Evolutionary conservation across 1,140 invertebrate species (phyloP).

Genomic region (Sinonovacula constricta): DNA sequence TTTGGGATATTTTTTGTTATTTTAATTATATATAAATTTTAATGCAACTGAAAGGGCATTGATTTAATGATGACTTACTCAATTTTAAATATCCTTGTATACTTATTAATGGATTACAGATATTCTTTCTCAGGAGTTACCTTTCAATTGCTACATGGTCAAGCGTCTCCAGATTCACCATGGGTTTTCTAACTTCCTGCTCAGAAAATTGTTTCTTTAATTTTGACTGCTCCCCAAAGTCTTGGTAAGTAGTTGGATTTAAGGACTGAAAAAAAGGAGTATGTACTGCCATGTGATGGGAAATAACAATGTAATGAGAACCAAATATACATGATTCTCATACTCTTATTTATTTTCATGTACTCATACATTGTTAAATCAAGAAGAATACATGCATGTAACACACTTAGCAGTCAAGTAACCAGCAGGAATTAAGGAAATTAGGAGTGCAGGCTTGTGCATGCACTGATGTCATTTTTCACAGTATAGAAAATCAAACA

Average conservation of each 20-base stretch:
- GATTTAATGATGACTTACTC: not conserved
- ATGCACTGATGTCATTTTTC: no score
- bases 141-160: slow-evolving; percentile 69
- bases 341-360: no score
- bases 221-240: slow-evolving; percentile 66
- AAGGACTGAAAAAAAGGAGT: slow-evolving; percentile 66
- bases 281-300: no score
- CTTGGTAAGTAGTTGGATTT: slow-evolving; percentile 74
- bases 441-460: no score
- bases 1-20: not conserved
- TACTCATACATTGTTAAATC: no score
- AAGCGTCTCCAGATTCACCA: slow-evolving; percentile 69
- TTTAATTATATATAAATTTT: not conserved
- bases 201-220: slow-evolving; percentile 70
- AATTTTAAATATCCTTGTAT: not conserved
- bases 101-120: no score
- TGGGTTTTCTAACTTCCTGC: slow-evolving; percentile 64
- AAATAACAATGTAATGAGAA: no score
- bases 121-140: slow-evolving; percentile 57
- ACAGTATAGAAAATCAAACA: no score
- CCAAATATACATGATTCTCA: no score
- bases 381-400: no score
- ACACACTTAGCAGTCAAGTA: no score
- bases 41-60: not conserved
- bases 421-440: no score